phyloP scores from a whole-genome alignment of 2,113 vertebrate genomes.

The Psilopogon haemacephalus region DNA sequence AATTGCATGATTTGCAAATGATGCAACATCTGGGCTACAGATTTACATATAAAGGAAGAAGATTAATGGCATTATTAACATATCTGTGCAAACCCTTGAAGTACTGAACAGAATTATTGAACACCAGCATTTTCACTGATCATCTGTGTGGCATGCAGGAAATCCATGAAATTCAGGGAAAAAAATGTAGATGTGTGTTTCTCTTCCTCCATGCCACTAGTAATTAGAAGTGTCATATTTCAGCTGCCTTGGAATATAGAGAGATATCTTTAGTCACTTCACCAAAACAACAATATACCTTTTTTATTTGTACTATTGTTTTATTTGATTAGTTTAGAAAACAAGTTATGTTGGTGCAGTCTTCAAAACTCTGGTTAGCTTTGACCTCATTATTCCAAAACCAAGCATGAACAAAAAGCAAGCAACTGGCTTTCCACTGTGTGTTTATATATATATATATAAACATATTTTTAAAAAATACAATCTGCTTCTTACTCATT shows the following conservation, averaged over 20 bases:
- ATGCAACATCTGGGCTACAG: conserved; percentile 81
- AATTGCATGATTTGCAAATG: conserved; percentile 85
- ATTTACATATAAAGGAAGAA: conserved; percentile 83
- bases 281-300: neutral
- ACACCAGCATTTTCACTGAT: conserved; percentile 56
- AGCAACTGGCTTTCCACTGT: neutral
- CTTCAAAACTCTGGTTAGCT: neutral
- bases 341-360: neutral
- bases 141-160: neutral
- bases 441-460: too few species aligned
- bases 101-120: conserved; percentile 76
- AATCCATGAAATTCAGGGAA: neutral
- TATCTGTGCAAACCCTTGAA: conserved; percentile 76
- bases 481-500: neutral
- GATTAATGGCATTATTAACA: conserved; percentile 86
- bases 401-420: neutral
- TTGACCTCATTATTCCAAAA: neutral
- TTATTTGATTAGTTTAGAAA: neutral
- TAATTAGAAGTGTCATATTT: neutral
- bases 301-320: neutral
- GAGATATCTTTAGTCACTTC: neutral
- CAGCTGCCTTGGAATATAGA: neutral
- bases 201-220: neutral
- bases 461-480: fast-evolving
- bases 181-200: conserved; percentile 35